Evolutionary conservation across 2,797 vertebrate genomes (phyloP).

Genomic region (Gymnoscopelus braueri): DNA sequence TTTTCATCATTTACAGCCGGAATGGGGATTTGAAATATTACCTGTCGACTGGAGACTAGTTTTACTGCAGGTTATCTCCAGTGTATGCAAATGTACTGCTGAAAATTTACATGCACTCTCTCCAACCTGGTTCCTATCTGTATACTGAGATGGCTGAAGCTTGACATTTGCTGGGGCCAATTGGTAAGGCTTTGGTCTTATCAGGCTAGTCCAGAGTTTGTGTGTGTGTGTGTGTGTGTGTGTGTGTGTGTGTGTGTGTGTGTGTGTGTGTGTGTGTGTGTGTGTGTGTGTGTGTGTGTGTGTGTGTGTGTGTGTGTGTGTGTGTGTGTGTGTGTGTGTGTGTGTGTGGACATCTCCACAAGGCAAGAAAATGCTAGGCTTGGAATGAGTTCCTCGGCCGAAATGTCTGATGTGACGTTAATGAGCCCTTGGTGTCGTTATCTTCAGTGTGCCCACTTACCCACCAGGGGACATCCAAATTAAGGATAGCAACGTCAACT

Average conservation of each 20-base stretch:
- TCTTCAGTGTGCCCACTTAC: slow-evolving; percentile 65
- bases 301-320: slow-evolving; percentile 28
- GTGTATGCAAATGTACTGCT: slow-evolving; percentile 48
- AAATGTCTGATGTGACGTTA: slow-evolving; percentile 68
- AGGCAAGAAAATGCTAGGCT: slow-evolving; percentile 41
- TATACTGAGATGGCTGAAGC: slow-evolving; percentile 53
- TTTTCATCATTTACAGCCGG: slow-evolving; percentile 50
- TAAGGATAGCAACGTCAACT: slow-evolving; percentile 59
- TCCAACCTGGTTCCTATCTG: slow-evolving; percentile 54
- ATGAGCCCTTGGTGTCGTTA: slow-evolving; percentile 70
- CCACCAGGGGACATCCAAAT: slow-evolving; percentile 67
- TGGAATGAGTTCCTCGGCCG: slow-evolving; percentile 35
- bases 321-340: slow-evolving; percentile 24
- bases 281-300: slow-evolving; percentile 29
- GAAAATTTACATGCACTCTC: slow-evolving; percentile 56
- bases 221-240: slow-evolving; percentile 11
- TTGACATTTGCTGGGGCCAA: slow-evolving; percentile 75
- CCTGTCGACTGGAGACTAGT: slow-evolving; percentile 48
- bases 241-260: slow-evolving; percentile 11
- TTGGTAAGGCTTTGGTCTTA: slow-evolving; percentile 66
- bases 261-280: slow-evolving; percentile 22
- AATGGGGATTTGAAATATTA: slow-evolving; percentile 63
- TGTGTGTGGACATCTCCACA: slow-evolving; percentile 12
- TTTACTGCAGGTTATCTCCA: slow-evolving; percentile 64
- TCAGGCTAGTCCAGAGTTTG: slow-evolving; percentile 56